These are phyloP conservation scores for Heliconius hermathena DNA, from an alignment of 1,140 invertebrate species.

Conservation along the genomic window DNA sequence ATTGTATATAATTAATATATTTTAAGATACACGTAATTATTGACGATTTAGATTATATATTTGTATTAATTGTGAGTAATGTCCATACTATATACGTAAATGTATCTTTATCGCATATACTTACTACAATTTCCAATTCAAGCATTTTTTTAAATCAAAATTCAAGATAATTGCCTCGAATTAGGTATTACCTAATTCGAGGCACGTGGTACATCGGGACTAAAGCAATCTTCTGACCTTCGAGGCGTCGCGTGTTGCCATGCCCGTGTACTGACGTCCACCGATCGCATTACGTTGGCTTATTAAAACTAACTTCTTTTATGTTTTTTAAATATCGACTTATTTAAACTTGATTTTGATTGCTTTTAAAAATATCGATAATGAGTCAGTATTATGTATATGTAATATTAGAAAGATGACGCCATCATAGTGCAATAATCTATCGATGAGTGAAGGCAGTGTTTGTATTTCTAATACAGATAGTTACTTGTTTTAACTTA, in stretches of 20 bases:
- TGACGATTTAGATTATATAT: neutral
- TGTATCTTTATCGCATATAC: neutral
- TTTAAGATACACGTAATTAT: neutral
- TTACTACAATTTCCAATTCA: neutral
- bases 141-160: neutral
- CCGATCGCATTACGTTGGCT: slow-evolving; percentile 18
- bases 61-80: neutral
- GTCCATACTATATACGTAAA: neutral
- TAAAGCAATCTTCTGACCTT: slow-evolving; percentile 27
- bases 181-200: slow-evolving; percentile 11
- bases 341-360: no score
- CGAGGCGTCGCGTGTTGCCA: slow-evolving; percentile 27
- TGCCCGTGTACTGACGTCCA: slow-evolving; percentile 6
- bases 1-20: neutral
- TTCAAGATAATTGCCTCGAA: slow-evolving; percentile 2
- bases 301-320: neutral
- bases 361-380: neutral
- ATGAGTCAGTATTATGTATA: neutral
- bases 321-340: neutral
- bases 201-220: slow-evolving; percentile 23
- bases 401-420: neutral
- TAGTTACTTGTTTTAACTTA: neutral
- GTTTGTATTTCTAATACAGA: neutral
- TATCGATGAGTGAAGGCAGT: neutral
- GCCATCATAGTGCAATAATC: neutral